These are phyloP conservation scores for Myrmecophaga tridactyla DNA, from an alignment of 2,113 vertebrate genomes.

Conservation along the genomic window DNA sequence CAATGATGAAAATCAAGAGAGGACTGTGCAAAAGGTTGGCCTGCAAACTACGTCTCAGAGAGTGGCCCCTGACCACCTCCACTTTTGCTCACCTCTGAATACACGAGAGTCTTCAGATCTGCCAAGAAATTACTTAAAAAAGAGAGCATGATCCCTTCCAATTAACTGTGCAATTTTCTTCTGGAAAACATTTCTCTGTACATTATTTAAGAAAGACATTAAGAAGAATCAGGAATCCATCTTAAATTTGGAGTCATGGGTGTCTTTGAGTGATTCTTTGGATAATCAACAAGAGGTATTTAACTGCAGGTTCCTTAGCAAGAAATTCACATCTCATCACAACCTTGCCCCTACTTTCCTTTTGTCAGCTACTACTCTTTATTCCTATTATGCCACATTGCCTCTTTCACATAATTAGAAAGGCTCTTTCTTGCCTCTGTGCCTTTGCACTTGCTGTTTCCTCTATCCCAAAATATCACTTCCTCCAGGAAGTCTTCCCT, in stretches of 20 bases:
- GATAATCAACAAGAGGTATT: slow-evolving; percentile 39
- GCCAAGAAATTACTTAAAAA: slow-evolving; percentile 6
- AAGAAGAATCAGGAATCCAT: slow-evolving; percentile 45
- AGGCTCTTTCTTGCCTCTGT: not conserved
- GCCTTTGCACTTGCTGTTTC: not conserved
- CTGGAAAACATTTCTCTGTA: not conserved
- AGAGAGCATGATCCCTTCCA: not conserved
- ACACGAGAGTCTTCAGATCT: not conserved
- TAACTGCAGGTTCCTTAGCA: not conserved
- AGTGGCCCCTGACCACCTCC: not conserved
- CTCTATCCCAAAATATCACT: not conserved
- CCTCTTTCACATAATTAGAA: not conserved
- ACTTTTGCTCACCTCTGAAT: not conserved
- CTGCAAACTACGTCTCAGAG: not conserved
- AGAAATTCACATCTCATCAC: not conserved
- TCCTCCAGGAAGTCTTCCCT: not conserved
- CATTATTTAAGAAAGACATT: not conserved
- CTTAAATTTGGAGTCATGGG: not conserved
- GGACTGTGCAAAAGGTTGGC: not conserved
- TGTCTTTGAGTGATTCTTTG: slow-evolving; percentile 7
- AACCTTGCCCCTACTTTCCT: not conserved
- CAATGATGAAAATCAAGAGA: not conserved
- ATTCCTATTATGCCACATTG: not conserved
- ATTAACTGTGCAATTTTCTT: not conserved
- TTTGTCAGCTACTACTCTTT: not conserved